phyloP scores from a whole-genome alignment of 2,888 invertebrate genomes.

The Hecatera dysodea region DNA sequence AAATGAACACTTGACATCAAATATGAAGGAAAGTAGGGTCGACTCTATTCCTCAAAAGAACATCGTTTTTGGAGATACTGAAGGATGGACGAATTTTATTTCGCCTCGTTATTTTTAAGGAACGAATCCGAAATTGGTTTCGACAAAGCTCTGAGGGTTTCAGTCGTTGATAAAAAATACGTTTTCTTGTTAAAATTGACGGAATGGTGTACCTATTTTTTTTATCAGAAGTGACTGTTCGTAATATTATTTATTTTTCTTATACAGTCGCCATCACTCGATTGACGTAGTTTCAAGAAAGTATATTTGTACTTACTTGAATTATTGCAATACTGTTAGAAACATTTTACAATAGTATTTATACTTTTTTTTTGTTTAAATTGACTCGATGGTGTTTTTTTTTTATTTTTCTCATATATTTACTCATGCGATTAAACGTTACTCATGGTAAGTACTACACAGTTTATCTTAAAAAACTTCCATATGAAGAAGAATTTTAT shows the following conservation, averaged over 20 bases:
- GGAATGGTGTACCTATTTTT: not conserved
- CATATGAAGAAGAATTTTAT: no score
- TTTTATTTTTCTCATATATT: no score
- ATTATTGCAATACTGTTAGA: not conserved
- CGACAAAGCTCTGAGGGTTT: conserved; percentile 43
- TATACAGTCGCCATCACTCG: not conserved
- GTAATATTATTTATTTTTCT: not conserved
- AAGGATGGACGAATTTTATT: conserved; percentile 26
- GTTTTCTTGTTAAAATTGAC: conserved; percentile 32
- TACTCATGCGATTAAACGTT: no score
- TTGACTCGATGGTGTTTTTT: no score
- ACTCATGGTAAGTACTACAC: no score
- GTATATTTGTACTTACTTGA: not conserved
- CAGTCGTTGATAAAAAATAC: conserved; percentile 29
- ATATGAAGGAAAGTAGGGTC: conserved; percentile 31
- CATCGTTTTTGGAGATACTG: conserved; percentile 28
- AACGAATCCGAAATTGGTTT: conserved; percentile 39
- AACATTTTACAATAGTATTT: no score
- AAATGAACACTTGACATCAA: conserved; percentile 50
- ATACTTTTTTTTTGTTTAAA: no score
- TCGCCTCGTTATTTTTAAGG: conserved; percentile 43
- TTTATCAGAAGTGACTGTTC: conserved; percentile 3
- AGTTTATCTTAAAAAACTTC: no score
- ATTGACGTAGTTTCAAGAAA: not conserved
- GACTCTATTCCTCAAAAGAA: conserved; percentile 38